These are phyloP conservation scores for Prorops nasuta DNA, from an alignment of 1,140 invertebrate genomes.

Conservation along the genomic window DNA sequence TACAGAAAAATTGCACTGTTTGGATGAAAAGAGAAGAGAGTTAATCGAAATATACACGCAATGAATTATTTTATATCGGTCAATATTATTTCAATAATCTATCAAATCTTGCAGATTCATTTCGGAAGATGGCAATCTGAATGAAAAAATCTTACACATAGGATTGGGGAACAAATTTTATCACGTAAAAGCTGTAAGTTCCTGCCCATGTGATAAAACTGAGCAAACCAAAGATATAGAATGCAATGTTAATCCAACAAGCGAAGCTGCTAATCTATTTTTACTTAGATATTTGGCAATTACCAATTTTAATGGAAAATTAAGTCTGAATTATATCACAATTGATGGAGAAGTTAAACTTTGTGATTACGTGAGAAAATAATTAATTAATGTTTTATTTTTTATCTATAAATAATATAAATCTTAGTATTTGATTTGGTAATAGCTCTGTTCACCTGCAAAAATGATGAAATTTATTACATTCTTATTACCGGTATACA, in stretches of 20 bases:
- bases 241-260: conserved; percentile 48
- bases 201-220: conserved; percentile 25
- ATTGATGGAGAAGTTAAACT: conserved; percentile 60
- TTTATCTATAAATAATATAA: conserved; percentile 4
- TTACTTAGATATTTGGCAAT: conserved; percentile 62
- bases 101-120: conserved; percentile 24
- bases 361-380: conserved; percentile 60
- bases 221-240: conserved; percentile 18
- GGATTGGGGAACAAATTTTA: conserved; percentile 22
- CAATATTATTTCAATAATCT: too few species aligned
- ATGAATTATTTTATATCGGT: too few species aligned
- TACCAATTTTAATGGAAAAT: conserved; percentile 54
- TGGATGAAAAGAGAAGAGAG: conserved; percentile 43
- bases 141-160: conserved; percentile 31
- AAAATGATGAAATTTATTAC: conserved; percentile 26
- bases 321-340: conserved; percentile 58
- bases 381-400: conserved; percentile 14
- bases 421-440: not conserved
- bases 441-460: conserved; percentile 23
- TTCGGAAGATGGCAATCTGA: conserved; percentile 19
- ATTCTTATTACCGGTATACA: conserved; percentile 25
- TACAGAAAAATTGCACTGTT: conserved; percentile 30
- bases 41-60: too few species aligned
- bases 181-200: conserved; percentile 20
- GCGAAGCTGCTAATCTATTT: conserved; percentile 63